phyloP scores from a whole-genome alignment of 2,113 vertebrate species.

The Oreochromis niloticus region DNA sequence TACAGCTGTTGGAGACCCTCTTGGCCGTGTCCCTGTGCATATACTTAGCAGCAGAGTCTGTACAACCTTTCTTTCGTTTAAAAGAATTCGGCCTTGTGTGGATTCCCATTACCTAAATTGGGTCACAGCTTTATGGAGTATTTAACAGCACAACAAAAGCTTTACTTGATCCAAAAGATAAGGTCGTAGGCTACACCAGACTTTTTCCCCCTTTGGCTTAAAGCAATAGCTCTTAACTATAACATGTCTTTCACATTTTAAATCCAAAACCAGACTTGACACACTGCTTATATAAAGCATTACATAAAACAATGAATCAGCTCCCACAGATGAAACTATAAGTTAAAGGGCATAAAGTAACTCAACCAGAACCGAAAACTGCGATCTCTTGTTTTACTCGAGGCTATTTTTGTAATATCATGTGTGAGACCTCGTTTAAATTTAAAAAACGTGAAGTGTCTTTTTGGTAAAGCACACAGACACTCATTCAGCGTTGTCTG shows the following conservation, averaged over 20 bases:
- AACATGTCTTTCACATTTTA: neutral
- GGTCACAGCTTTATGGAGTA: neutral
- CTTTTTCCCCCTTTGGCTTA: fast-evolving
- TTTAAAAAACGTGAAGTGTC: neutral
- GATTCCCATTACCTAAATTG: neutral
- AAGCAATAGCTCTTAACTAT: neutral
- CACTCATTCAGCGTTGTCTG: neutral
- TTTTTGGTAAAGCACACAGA: neutral
- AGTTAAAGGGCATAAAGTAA: neutral
- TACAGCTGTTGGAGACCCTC: neutral
- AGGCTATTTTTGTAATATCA: neutral
- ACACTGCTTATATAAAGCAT: conserved; percentile 59
- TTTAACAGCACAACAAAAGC: neutral
- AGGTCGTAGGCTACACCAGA: neutral
- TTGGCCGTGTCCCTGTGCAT: neutral
- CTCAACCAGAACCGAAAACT: neutral
- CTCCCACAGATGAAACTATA: neutral
- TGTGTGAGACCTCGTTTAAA: neutral
- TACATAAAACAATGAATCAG: conserved; percentile 52
- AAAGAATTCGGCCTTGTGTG: neutral
- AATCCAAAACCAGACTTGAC: neutral
- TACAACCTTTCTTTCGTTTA: neutral
- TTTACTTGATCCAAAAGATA: neutral
- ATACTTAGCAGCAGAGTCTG: neutral
- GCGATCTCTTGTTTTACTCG: neutral